Base-by-base conservation (phyloP, 2,888 invertebrate genomes). In the Drosophila mettleri region DNA sequence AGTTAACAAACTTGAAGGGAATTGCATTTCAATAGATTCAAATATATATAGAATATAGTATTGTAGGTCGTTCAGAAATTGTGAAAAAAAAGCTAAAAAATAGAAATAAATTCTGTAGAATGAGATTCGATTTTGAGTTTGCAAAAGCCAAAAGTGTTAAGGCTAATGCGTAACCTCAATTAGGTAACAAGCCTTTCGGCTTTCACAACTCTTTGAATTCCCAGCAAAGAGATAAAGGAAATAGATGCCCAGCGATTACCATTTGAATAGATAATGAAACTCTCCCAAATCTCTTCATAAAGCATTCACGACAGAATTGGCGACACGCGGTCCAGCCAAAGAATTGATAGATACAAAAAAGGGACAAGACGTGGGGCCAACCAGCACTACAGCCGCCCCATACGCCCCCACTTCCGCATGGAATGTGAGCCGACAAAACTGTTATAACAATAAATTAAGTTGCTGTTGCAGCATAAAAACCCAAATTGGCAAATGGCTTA, bases 391-490 rank as follows among this genome's bases (percentile, higher is more conserved):
- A 27, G 5, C 0, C 24, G 8, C 14, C 2, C 8, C 41, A 2
- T 4, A 5, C 3, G 1, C 8, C 4, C n/a, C 43, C 9, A 2
- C 9, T 5, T 14, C 8, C 41, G 41, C 3, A 14, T 45, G 57
- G 46, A 73, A 74, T 74, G 69, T 67, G 64, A 70, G 63, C 66
- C 71, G 51, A 72, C 49, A 75, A 77, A 87, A 83, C 72, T 79
- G 83, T 73, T 78, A 75, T 80, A 75, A 86, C 84, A 78, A 88
- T 86, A 86, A 86, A 88, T 86, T 86, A 81, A 80, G 87, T 82
- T 86, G 83, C 86, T 82, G 85, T 74, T 84, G 82, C 85, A 80
- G 82, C 82, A 85, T 82, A 86, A 83, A 76, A 75, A 73, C 74
- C 77, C 68, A 78, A 76, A 80, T 71, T 80, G 67, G 65, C 82